These are phyloP conservation scores for Clarias gariepinus DNA, from an alignment of 2,113 vertebrate species.

Conservation along the genomic window DNA sequence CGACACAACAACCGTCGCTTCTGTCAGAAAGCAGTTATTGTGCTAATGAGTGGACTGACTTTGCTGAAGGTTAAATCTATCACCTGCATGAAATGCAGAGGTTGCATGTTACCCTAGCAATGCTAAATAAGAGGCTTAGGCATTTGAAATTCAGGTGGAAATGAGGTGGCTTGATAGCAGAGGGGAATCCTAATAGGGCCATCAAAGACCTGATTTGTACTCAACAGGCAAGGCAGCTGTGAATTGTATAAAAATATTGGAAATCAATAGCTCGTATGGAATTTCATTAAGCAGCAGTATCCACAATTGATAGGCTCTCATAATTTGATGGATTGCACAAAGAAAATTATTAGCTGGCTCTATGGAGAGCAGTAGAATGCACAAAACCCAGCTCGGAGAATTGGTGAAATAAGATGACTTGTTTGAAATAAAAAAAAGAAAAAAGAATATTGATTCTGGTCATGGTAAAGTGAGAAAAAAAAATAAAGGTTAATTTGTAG, in stretches of 20 bases:
- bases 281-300: conserved; percentile 99
- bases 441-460: conserved; percentile 88
- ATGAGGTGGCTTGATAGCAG: conserved; percentile 86
- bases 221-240: conserved; percentile 90
- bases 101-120: conserved; percentile 81
- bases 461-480: conserved; percentile 77
- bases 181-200: conserved; percentile 96
- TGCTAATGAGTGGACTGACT: conserved; percentile 36
- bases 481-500: conserved; percentile 78
- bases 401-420: conserved; percentile 91
- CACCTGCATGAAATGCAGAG: conserved; percentile 73
- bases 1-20: background rate
- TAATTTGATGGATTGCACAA: conserved; percentile 99
- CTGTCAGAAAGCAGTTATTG: conserved; percentile 33
- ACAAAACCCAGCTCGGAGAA: conserved; percentile 77
- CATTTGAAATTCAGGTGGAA: conserved; percentile 94
- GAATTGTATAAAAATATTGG: conserved; percentile 98
- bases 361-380: conserved; percentile 80
- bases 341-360: conserved; percentile 97
- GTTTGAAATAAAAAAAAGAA: conserved; percentile 83
- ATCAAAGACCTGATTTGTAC: conserved; percentile 94
- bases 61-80: conserved; percentile 64
- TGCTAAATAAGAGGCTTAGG: conserved; percentile 86
- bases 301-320: conserved; percentile 98
- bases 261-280: conserved; percentile 99